Evolutionary conservation across 2,113 vertebrate species (phyloP).

Genomic region (Excalfactoria chinensis): DNA sequence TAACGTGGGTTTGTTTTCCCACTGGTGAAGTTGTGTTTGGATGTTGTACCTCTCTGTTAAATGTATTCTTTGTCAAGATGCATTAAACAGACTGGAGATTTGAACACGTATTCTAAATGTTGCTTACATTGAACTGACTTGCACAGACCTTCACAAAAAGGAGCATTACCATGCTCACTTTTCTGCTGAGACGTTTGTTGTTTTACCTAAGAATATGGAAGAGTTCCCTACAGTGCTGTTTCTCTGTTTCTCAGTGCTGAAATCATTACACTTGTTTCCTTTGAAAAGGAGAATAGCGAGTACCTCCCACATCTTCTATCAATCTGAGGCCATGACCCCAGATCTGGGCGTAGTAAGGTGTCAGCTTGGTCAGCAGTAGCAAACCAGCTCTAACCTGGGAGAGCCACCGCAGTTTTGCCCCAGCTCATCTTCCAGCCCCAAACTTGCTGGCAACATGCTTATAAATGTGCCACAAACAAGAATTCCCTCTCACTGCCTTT

Average conservation of each 20-base stretch:
- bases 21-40: background rate
- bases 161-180: background rate
- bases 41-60: background rate
- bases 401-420: background rate
- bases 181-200: constrained; percentile 11
- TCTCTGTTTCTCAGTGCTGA: background rate
- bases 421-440: background rate
- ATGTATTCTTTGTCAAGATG: background rate
- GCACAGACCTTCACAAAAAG: constrained; percentile 10
- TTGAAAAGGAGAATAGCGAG: background rate
- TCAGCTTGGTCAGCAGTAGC: background rate
- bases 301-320: background rate
- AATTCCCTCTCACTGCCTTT: background rate
- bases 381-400: background rate
- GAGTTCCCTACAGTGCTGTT: background rate
- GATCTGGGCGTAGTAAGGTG: background rate
- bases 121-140: constrained; percentile 17
- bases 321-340: background rate
- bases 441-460: background rate
- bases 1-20: background rate
- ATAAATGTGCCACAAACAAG: background rate
- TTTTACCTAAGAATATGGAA: constrained; percentile 33
- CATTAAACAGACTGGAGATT: constrained; percentile 41
- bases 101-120: background rate
- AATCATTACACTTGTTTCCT: background rate